Conservation (phyloP, 1,140 invertebrate species). For the Piezodorus guildinii region DNA sequence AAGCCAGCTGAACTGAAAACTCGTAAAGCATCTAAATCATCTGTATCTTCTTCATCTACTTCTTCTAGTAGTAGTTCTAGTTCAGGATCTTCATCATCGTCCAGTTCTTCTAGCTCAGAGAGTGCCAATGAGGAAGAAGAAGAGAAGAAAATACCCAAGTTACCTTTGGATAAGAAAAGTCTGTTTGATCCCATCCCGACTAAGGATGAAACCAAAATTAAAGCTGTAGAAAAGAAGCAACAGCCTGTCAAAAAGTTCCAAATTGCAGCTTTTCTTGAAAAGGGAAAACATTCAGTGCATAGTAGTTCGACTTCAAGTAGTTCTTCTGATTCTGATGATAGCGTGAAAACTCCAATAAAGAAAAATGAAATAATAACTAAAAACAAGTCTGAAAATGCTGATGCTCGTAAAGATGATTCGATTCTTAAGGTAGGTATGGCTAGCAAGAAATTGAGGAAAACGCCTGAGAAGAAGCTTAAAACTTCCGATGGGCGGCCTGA, state of each 20-base stretch:
- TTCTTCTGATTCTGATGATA: constrained; percentile 28
- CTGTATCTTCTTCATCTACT: constrained; percentile 35
- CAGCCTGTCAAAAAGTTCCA: constrained; percentile 20
- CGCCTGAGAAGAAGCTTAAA: constrained; percentile 74
- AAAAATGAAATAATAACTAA: constrained; percentile 12
- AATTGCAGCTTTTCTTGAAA: constrained; percentile 49
- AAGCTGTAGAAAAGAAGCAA: constrained; percentile 24
- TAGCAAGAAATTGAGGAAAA: constrained; percentile 48
- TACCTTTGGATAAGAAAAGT: constrained; percentile 27
- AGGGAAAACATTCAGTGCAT: constrained; percentile 35
- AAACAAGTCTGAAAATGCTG: constrained; percentile 4
- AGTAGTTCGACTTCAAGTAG: constrained; percentile 31
- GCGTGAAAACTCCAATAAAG: constrained; percentile 24
- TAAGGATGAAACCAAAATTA: constrained; percentile 23
- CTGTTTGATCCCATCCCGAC: constrained; percentile 25
- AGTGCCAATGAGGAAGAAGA: constrained; percentile 36
- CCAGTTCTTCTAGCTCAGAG: constrained; percentile 39
- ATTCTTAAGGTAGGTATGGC: constrained; percentile 33
- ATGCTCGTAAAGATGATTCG: constrained; percentile 29
- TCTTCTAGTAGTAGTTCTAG: constrained; percentile 36
- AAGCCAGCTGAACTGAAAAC: constrained; percentile 25
- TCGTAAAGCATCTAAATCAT: constrained; percentile 27
- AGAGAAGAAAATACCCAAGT: constrained; percentile 35
- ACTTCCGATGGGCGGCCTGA: constrained; percentile 68
- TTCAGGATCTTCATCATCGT: constrained; percentile 38